These are phyloP conservation scores for Chiroxiphia lanceolata DNA, from an alignment of 2,797 vertebrate species.

Conservation along the genomic window DNA sequence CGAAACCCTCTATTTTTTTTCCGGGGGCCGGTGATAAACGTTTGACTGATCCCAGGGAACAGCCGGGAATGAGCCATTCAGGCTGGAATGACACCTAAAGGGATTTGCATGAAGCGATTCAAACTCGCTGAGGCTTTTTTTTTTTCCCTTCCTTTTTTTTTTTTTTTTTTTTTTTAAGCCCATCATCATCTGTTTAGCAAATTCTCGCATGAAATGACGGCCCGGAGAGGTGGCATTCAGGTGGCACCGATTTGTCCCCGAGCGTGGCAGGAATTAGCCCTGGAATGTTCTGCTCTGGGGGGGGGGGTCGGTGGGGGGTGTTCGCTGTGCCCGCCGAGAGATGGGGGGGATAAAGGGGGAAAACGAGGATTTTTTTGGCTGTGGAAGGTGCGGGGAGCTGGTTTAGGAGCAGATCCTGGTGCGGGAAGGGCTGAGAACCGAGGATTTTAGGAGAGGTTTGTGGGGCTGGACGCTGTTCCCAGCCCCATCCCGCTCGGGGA, in stretches of 20 bases:
- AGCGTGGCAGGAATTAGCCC: no score
- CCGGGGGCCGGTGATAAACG: not conserved
- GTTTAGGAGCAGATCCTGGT: not conserved
- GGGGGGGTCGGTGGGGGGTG: no score
- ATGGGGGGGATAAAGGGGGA: no score
- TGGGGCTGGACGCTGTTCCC: no score
- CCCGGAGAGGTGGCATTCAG: not conserved
- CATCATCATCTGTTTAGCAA: not conserved
- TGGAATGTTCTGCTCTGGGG: no score
- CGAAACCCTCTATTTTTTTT: not conserved
- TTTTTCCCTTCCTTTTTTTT: no score
- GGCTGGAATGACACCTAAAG: slow-evolving; percentile 29
- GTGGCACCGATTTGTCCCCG: fast-evolving
- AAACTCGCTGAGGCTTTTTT: not conserved
- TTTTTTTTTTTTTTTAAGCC: not conserved
- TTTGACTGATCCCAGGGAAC: not conserved
- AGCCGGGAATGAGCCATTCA: slow-evolving; percentile 5
- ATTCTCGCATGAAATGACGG: not conserved
- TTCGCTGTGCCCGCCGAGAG: no score
- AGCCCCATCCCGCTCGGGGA: not conserved
- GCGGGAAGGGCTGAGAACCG: fast-evolving
- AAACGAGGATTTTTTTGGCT: not conserved
- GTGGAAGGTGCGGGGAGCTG: fast-evolving
- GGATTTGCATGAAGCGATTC: slow-evolving; percentile 1
- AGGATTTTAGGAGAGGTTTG: not conserved